A percentile compares a stretch with the other conserved stretches of the same genome.
These are phyloP conservation scores for Actinia tenebrosa DNA, from an alignment of 64 coral and sea anemone genomes.

Conservation along the genomic window DNA sequence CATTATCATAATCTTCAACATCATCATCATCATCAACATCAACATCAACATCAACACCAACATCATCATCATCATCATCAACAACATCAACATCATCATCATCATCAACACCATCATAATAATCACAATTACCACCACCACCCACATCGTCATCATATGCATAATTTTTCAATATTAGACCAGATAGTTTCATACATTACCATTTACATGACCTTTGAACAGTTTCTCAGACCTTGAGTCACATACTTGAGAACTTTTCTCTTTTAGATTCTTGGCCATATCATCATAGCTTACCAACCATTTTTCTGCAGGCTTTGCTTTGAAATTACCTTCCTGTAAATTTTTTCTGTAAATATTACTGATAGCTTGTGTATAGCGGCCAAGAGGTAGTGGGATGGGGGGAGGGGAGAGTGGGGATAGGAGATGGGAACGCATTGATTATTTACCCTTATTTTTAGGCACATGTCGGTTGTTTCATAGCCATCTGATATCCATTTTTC, in stretches of 20 bases:
- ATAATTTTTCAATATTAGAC: no score
- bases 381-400: no score
- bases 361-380: background rate
- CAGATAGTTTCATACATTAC: background rate
- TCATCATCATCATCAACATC: no score
- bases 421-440: no score
- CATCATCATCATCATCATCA: no score
- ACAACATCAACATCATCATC: no score
- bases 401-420: no score
- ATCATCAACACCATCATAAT: no score
- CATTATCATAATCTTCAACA: no score
- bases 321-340: constrained; percentile 64
- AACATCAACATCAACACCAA: no score
- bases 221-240: constrained; percentile 30
- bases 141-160: no score
- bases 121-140: no score
- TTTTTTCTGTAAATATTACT: background rate
- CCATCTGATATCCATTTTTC: constrained; percentile 78
- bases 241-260: constrained; percentile 58
- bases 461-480: constrained; percentile 63
- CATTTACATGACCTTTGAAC: constrained; percentile 19
- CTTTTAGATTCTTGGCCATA: constrained; percentile 59
- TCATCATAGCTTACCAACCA: constrained; percentile 69
- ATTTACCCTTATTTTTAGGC: constrained; percentile 42
- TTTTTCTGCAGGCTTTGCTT: constrained; percentile 32